Percentiles rank a stretch among this genome's conserved stretches.
phyloP scores from a whole-genome alignment of 30 jellyfish, hydroid and myxozoan species.

The Mastigias papua region DNA sequence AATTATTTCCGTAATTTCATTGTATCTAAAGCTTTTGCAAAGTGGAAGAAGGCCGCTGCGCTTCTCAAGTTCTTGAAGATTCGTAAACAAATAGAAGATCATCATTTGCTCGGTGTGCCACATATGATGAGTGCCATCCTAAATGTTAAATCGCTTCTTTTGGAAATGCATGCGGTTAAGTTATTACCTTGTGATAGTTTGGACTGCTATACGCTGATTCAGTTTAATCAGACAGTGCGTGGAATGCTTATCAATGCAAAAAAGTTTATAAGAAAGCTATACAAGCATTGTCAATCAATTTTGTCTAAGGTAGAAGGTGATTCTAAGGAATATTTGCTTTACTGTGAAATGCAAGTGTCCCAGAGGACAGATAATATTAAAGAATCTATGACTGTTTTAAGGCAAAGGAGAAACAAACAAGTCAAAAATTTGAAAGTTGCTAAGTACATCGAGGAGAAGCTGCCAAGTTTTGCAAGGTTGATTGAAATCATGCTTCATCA shows the following conservation, averaged over 20 bases:
- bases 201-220: conserved; percentile 26
- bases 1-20: conserved; percentile 62
- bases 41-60: conserved; percentile 68
- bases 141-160: conserved; percentile 60
- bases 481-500: conserved; percentile 55
- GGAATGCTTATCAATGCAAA: conserved; percentile 34
- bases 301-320: conserved; percentile 50
- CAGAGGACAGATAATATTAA: conserved; percentile 70
- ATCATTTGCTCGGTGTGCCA: conserved; percentile 75
- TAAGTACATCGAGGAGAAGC: conserved; percentile 25
- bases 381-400: conserved; percentile 85
- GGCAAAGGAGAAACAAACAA: conserved; percentile 65
- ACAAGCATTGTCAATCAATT: conserved; percentile 58
- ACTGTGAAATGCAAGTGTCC: conserved; percentile 60
- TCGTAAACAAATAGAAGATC: conserved; percentile 29
- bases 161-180: conserved; percentile 51
- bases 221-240: conserved; percentile 34
- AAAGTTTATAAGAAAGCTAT: conserved; percentile 38
- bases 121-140: conserved; percentile 53
- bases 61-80: conserved; percentile 52
- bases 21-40: conserved; percentile 39
- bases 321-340: conserved; percentile 57
- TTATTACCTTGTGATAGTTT: conserved; percentile 65
- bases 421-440: conserved; percentile 62
- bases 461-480: conserved; percentile 51